Evolutionary conservation across 2,888 invertebrate species (phyloP).

Genomic region (Drosophila pegasa): DNA sequence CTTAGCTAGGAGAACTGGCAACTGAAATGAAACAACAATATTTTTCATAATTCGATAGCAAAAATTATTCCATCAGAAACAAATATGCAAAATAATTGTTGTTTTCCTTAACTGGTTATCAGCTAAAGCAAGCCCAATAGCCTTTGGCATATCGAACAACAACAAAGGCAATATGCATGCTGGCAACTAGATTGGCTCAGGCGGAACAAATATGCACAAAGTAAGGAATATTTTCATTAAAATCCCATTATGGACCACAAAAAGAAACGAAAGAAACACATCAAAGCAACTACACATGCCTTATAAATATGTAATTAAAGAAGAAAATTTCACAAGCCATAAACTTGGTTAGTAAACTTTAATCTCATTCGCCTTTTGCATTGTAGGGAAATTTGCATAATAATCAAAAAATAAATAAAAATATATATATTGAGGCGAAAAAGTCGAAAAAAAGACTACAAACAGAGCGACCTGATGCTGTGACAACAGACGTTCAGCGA

Average conservation of each 20-base stretch:
- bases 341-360: conserved; percentile 53
- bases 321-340: conserved; percentile 69
- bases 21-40: not conserved
- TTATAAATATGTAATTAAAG: conserved; percentile 34
- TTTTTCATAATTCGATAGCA: not conserved
- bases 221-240: not conserved
- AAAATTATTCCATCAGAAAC: not conserved
- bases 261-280: conserved; percentile 8
- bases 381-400: conserved; percentile 73
- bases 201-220: not conserved
- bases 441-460: conserved; percentile 1
- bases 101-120: not conserved
- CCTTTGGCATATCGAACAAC: not conserved
- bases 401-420: conserved; percentile 53
- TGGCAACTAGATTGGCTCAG: not conserved
- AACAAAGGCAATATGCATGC: not conserved
- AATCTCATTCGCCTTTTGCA: conserved; percentile 58
- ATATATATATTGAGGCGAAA: conserved; percentile 12
- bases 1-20: no score
- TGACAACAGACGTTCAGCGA: conserved; percentile 41
- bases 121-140: not conserved
- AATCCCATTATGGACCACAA: not conserved
- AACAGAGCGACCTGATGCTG: conserved; percentile 46
- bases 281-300: conserved; percentile 26
- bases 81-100: not conserved